phyloP scores from a whole-genome alignment of 2,797 vertebrate genomes.

The Eidolon dupreanum region DNA sequence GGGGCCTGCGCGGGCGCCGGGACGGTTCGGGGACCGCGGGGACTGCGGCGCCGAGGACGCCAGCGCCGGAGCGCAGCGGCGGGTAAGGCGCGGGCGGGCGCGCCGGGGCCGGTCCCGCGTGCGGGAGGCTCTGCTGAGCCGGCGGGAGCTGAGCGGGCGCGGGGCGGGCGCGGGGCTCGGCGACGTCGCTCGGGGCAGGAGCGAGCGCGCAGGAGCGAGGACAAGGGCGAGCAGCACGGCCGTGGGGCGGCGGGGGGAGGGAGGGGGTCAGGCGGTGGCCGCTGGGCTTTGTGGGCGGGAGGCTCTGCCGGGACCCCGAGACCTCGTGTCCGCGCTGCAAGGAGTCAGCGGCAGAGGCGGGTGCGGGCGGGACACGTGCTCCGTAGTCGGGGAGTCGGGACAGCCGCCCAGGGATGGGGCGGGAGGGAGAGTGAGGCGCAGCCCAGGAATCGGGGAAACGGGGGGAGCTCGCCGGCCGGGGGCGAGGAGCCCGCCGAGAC shows the following conservation, averaged over 20 bases:
- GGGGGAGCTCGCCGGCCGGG: not conserved
- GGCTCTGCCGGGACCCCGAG: not conserved
- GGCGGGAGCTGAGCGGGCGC: not conserved
- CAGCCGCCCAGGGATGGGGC: not conserved
- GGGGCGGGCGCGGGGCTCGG: not conserved
- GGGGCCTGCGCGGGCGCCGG: not conserved
- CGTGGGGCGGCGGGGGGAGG: not conserved
- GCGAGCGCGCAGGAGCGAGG: accelerated
- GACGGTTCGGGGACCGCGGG: no score
- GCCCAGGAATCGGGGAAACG: not conserved
- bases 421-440: not conserved
- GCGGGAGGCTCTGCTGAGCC: not conserved
- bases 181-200: accelerated
- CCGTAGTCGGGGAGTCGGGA: not conserved
- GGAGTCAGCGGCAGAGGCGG: not conserved
- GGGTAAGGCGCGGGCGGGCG: not conserved
- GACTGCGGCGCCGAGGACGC: not conserved
- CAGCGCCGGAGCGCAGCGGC: not conserved
- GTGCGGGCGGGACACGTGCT: slow-evolving; percentile 56
- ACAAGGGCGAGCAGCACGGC: not conserved
- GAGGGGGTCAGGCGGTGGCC: not conserved
- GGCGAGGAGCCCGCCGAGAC: not conserved
- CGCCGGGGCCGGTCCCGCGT: not conserved
- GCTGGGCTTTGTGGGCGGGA: slow-evolving; percentile 15
- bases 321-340: not conserved